These are phyloP conservation scores for Phacellophora camtschatica DNA, from an alignment of 30 jellyfish, hydroid and myxozoan species.

Conservation along the genomic window DNA sequence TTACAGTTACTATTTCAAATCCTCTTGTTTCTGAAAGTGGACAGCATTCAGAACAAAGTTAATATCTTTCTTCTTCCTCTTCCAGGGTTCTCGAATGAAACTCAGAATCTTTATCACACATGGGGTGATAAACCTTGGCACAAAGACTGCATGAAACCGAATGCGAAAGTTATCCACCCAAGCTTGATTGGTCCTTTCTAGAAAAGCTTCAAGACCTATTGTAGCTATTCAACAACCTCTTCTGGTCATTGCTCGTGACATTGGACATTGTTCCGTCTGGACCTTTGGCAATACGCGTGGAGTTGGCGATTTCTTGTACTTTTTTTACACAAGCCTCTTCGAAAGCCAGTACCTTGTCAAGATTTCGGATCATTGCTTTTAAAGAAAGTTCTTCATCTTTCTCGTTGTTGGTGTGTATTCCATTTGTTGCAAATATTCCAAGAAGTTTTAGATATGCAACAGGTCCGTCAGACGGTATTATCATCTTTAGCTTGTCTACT, in stretches of 20 bases:
- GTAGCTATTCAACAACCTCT: too few species aligned
- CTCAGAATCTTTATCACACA: slow-evolving; percentile 3
- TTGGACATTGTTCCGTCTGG: too few species aligned
- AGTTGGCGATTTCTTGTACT: too few species aligned
- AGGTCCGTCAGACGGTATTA: background rate
- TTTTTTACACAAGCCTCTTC: too few species aligned
- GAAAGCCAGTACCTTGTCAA: too few species aligned
- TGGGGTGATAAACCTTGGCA: background rate
- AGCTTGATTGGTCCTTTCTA: too few species aligned
- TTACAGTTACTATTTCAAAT: background rate
- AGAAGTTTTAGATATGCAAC: background rate
- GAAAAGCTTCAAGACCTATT: too few species aligned
- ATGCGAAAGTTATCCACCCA: too few species aligned
- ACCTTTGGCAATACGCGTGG: too few species aligned
- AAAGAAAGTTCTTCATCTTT: too few species aligned
- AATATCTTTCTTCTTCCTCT: background rate
- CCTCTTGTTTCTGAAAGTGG: slow-evolving; percentile 7
- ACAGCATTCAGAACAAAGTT: slow-evolving; percentile 30
- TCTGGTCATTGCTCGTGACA: too few species aligned
- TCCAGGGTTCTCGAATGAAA: slow-evolving; percentile 1
- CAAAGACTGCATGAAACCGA: slow-evolving; percentile 25
- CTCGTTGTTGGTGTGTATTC: background rate
- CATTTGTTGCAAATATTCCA: background rate
- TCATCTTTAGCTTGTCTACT: background rate
- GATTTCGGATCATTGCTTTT: too few species aligned